phyloP scores from a whole-genome alignment of 2,888 invertebrate species.

The Lochmaea crataegi region DNA sequence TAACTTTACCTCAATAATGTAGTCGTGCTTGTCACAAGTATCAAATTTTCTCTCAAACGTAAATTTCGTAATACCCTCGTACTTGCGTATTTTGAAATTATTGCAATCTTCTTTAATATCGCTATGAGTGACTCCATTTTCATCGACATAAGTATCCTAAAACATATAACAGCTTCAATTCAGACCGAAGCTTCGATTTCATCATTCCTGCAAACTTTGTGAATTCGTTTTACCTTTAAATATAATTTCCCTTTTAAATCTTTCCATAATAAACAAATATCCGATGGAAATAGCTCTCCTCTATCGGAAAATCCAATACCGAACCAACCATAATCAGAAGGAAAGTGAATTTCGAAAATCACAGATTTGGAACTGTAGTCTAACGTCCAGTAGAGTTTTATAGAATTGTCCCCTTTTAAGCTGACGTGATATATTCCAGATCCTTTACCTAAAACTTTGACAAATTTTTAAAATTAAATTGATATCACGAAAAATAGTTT shows the following conservation, averaged over 20 bases:
- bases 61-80: constrained; percentile 72
- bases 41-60: constrained; percentile 84
- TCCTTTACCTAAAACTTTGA: constrained; percentile 15
- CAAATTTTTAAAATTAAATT: not conserved
- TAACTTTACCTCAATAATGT: constrained; percentile 76
- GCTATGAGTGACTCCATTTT: constrained; percentile 72
- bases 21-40: constrained; percentile 83
- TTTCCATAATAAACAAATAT: constrained; percentile 85
- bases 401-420: constrained; percentile 61
- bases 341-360: constrained; percentile 68
- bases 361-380: constrained; percentile 63
- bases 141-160: constrained; percentile 80
- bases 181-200: not conserved
- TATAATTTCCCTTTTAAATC: constrained; percentile 73
- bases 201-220: not conserved
- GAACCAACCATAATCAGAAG: constrained; percentile 75
- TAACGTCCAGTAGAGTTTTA: constrained; percentile 66
- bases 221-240: constrained; percentile 66
- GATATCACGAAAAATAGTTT: not conserved
- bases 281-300: constrained; percentile 78
- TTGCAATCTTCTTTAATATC: constrained; percentile 83
- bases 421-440: constrained; percentile 59
- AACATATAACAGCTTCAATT: constrained; percentile 20
- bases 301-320: constrained; percentile 89
- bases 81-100: constrained; percentile 67